Base-by-base conservation (phyloP, 2,113 vertebrate genomes). In the Stercorarius parasiticus region DNA sequence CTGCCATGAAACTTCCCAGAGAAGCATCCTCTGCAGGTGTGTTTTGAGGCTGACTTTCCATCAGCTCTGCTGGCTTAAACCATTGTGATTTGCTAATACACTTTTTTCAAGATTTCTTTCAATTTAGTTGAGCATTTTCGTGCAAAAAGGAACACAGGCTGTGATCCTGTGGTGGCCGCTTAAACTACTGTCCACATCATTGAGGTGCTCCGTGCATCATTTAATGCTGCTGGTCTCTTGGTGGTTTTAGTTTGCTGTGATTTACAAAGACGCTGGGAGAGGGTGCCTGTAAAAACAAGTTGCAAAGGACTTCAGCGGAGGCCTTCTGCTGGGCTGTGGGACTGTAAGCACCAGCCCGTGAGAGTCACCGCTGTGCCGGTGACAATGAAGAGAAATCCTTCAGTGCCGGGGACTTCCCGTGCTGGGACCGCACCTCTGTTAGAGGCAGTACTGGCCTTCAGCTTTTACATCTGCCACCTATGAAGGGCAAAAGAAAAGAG, bases 321-420 rank as follows among this genome's bases (percentile, higher is more conserved):
- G 2, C 10, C 30, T 70, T 80, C 25, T 7, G 38, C 50, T 49
- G 64, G 45, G n/a, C 52, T 50, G 13, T 36, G 47, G 13, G 40
- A 40, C 62, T 50, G 17, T 34, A 26, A 45, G n/a, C 30, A 13
- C 11, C 15, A 40, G 52, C n/a, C 58, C 29, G 2, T 65, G 62
- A 56, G 69, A 56, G 40, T 29, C 34, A 59, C 36, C 0, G 4
- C 21, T 40, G 29, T 15, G 9, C 38, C 1, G 0, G n/a, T 74
- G 65, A 16, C 27, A 58, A 13, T 53, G 34, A 67, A 76, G 21
- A 79, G 52, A 76, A 55, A 42, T 43, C 38, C 26, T 87, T 49
- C 14, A 5, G 15, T 77, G 22, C 32, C 9, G 5, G 9, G 15
- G 34, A 49, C 14, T 78, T 62, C 17, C 23, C 2, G 0, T 2